phyloP scores from a whole-genome alignment of 2,888 invertebrate genomes.

The Tenthredo distinguenda region DNA sequence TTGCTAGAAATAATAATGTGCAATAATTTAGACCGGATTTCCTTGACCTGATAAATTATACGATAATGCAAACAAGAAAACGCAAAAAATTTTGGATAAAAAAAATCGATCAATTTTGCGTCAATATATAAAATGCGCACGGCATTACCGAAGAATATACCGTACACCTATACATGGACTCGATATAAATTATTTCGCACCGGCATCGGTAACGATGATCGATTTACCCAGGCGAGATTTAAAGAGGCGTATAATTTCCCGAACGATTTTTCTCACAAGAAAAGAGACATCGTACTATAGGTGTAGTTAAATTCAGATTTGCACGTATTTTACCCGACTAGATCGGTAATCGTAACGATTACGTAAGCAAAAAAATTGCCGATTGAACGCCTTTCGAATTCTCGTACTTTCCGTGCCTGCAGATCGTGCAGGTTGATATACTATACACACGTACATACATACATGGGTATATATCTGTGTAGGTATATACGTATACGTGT shows the following conservation, averaged over 20 bases:
- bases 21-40: neutral
- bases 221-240: neutral
- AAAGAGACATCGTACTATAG: neutral
- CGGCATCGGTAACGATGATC: neutral
- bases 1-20: neutral
- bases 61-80: neutral
- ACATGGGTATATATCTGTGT: neutral
- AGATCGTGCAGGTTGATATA: neutral
- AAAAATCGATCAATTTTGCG: neutral
- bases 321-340: neutral
- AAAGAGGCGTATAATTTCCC: neutral
- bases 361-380: conserved; percentile 10
- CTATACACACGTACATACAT: neutral
- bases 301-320: neutral
- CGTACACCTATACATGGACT: too few species aligned
- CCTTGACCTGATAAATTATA: neutral
- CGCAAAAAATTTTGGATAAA: neutral
- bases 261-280: neutral
- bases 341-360: conserved; percentile 21
- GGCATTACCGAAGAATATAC: too few species aligned
- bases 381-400: conserved; percentile 42
- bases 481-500: neutral
- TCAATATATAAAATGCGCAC: too few species aligned
- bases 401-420: neutral
- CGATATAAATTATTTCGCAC: too few species aligned